These are phyloP conservation scores for Automeris io DNA, from an alignment of 2,888 invertebrate genomes.

Conservation along the genomic window DNA sequence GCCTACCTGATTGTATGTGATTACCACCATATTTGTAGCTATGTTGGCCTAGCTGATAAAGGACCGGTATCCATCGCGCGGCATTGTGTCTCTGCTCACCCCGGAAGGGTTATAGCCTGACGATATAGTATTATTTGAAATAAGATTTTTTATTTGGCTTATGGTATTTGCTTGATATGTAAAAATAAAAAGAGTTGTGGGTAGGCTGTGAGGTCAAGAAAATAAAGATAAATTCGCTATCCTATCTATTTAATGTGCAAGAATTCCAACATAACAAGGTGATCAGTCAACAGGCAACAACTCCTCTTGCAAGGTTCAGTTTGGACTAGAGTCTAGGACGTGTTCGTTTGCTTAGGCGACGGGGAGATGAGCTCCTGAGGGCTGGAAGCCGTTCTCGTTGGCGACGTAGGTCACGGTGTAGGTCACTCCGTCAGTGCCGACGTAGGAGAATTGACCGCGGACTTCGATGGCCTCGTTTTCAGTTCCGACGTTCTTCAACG, in stretches of 20 bases:
- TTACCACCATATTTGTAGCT: too few species aligned
- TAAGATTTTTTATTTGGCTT: too few species aligned
- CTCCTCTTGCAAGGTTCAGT: conserved; percentile 16
- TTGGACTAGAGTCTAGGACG: conserved; percentile 23
- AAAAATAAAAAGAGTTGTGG: neutral
- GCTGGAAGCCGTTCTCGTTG: conserved; percentile 73
- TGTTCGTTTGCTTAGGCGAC: conserved; percentile 1
- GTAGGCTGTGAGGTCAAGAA: conserved; percentile 11
- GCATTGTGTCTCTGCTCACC: too few species aligned
- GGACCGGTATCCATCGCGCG: too few species aligned
- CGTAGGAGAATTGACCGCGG: conserved; percentile 65
- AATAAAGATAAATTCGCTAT: conserved; percentile 26
- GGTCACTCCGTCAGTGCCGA: conserved; percentile 54
- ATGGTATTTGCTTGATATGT: too few species aligned
- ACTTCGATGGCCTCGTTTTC: conserved; percentile 63
- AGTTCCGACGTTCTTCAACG: conserved; percentile 55
- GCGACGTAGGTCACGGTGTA: conserved; percentile 70
- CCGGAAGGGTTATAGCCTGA: too few species aligned
- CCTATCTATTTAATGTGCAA: conserved; percentile 23
- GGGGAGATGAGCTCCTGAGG: conserved; percentile 22
- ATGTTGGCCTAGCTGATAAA: too few species aligned
- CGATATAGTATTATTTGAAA: too few species aligned
- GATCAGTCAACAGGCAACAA: conserved; percentile 15
- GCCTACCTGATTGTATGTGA: too few species aligned
- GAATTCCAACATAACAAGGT: conserved; percentile 16